These are phyloP conservation scores for Lucifuga dentata DNA, from an alignment of 2,113 vertebrate genomes.

Conservation along the genomic window DNA sequence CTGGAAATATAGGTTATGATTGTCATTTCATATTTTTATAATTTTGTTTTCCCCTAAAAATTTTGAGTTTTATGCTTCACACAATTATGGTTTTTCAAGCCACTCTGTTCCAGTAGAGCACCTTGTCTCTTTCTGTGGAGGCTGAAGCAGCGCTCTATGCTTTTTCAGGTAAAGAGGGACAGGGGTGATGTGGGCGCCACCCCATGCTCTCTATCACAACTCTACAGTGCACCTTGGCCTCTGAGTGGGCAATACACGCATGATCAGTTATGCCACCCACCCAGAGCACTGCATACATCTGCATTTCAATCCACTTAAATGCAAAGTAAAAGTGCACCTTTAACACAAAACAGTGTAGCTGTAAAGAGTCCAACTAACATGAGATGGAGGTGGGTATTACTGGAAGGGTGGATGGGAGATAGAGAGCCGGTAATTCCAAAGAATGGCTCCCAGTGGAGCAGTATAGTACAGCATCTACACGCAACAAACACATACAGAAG, in stretches of 20 bases:
- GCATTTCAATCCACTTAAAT: slow-evolving; percentile 83
- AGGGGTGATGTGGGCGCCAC: slow-evolving; percentile 76
- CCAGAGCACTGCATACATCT: slow-evolving; percentile 77
- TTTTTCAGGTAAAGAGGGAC: slow-evolving; percentile 78
- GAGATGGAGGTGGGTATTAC: slow-evolving; percentile 79
- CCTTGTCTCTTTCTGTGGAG: slow-evolving; percentile 72
- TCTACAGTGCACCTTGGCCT: slow-evolving; percentile 73
- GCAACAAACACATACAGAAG: slow-evolving; percentile 62
- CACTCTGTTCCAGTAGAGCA: slow-evolving; percentile 58
- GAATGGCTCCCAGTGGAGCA: slow-evolving; percentile 75
- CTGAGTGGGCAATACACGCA: slow-evolving; percentile 75
- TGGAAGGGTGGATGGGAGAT: slow-evolving; percentile 76
- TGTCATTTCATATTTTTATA: no score
- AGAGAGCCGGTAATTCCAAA: slow-evolving; percentile 76
- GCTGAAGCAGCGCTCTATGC: slow-evolving; percentile 71
- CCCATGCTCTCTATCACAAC: slow-evolving; percentile 75
- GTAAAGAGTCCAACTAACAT: slow-evolving; percentile 72
- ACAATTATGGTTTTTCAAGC: slow-evolving; percentile 59
- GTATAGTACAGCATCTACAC: slow-evolving; percentile 57
- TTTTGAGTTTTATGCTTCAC: no score
- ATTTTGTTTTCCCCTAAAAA: no score
- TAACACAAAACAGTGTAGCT: slow-evolving; percentile 78
- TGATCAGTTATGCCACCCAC: slow-evolving; percentile 84
- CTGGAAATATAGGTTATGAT: no score
- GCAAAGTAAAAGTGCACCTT: slow-evolving; percentile 84